A percentile compares a stretch with the other conserved stretches of the same genome.
Evolutionary conservation across 2,113 vertebrate genomes (phyloP).

Genomic region (Oncorhynchus nerka): DNA sequence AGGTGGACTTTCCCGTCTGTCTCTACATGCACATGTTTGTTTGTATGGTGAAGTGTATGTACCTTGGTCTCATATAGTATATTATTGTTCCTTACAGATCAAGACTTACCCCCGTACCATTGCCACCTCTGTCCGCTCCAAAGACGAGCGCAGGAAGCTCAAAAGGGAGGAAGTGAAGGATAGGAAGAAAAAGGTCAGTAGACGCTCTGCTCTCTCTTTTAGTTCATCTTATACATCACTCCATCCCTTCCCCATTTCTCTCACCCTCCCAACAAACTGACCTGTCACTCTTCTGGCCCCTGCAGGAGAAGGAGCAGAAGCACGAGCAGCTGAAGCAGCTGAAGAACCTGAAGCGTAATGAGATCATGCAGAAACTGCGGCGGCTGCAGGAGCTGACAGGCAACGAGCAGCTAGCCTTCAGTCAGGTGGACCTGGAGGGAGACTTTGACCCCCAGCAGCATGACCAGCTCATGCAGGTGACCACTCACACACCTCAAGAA

Average conservation of each 20-base stretch:
- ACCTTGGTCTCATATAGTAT: neutral
- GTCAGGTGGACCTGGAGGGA: constrained; percentile 73
- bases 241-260: no score
- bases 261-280: no score
- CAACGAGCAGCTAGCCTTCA: constrained; percentile 76
- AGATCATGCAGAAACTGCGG: constrained; percentile 83
- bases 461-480: constrained; percentile 87
- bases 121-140: constrained; percentile 81
- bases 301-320: constrained; percentile 83
- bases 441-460: constrained; percentile 83
- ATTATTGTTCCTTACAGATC: constrained; percentile 58
- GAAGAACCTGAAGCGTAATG: constrained; percentile 86
- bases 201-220: neutral
- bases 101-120: constrained; percentile 85
- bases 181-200: constrained; percentile 79
- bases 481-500: neutral
- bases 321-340: constrained; percentile 87
- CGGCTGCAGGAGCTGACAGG: constrained; percentile 81
- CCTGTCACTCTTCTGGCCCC: neutral
- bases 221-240: no score
- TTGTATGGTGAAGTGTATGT: neutral
- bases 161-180: constrained; percentile 81
- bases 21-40: neutral
- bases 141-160: constrained; percentile 82
- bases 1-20: constrained; percentile 32